phyloP scores from a whole-genome alignment of 2,113 vertebrate genomes.

The Gymnobelideus leadbeateri region DNA sequence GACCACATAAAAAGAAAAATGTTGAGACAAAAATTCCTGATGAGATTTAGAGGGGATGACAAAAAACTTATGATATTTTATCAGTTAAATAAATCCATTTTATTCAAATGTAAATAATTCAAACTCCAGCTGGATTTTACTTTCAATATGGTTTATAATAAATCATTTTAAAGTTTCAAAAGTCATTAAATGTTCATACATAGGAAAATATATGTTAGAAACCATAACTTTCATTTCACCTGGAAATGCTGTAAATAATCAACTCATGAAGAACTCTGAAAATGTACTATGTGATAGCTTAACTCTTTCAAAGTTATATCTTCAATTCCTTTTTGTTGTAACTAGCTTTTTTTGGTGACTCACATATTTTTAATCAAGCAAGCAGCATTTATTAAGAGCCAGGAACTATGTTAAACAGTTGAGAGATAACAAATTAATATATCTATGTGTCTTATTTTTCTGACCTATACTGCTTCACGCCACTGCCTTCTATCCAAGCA shows the following conservation, averaged over 20 bases:
- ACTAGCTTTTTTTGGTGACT: not conserved
- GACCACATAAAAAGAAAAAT: not conserved
- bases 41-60: not conserved
- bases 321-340: not conserved
- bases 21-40: not conserved
- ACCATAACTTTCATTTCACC: not conserved
- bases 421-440: not conserved
- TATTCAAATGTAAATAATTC: not conserved
- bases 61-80: not conserved
- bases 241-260: not conserved
- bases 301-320: not conserved
- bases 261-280: not conserved
- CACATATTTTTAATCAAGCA: not conserved
- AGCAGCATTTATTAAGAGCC: not conserved
- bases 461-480: not conserved
- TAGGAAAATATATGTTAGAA: not conserved
- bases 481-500: not conserved
- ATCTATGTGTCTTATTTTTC: not conserved
- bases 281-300: not conserved
- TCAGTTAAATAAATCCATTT: not conserved
- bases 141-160: not conserved
- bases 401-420: not conserved
- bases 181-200: not conserved
- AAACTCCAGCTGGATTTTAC: not conserved
- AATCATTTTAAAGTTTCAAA: not conserved